These are phyloP conservation scores for Xenops minutus DNA, from an alignment of 2,797 vertebrate species.

Conservation along the genomic window DNA sequence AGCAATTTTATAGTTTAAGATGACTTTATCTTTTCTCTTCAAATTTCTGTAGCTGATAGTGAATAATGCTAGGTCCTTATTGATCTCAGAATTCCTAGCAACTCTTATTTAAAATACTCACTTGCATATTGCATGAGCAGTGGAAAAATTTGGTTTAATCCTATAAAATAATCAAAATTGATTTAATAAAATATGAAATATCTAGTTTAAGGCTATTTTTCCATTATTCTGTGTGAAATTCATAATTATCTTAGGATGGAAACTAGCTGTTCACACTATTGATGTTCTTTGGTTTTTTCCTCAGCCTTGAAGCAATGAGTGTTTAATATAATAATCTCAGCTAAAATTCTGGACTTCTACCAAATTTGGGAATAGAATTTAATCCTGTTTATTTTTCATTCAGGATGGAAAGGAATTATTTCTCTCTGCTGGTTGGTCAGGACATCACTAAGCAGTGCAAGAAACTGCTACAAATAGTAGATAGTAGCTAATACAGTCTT, in stretches of 20 bases:
- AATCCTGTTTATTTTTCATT: neutral
- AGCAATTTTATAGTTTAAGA: neutral
- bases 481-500: neutral
- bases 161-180: neutral
- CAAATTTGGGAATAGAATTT: neutral
- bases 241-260: neutral
- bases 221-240: slow-evolving; percentile 1
- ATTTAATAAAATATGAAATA: neutral
- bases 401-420: neutral
- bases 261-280: neutral
- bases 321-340: slow-evolving; percentile 2
- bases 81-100: neutral
- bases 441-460: neutral
- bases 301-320: neutral
- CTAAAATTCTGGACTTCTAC: neutral
- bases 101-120: neutral
- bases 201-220: neutral
- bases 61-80: neutral
- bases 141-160: neutral
- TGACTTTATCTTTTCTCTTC: neutral
- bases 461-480: neutral
- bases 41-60: neutral
- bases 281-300: neutral
- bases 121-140: neutral
- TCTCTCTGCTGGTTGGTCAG: neutral